Evolutionary conservation across 2,797 vertebrate species (phyloP), one percentile per base, ranked within the genome.

Genomic region (Fringilla coelebs): DNA sequence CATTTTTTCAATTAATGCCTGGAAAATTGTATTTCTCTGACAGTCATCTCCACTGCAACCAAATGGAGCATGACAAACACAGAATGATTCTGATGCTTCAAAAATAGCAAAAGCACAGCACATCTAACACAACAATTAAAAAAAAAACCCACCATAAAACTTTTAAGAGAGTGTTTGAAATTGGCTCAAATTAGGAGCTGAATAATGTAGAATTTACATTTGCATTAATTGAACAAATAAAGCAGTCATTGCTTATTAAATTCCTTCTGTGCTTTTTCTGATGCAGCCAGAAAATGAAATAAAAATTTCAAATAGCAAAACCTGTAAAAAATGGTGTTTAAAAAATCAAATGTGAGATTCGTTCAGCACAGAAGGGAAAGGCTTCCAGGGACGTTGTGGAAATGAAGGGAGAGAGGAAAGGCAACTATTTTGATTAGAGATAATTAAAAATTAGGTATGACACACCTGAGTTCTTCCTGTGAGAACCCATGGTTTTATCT

Each of bases 1-100:
- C 73, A 87, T 68, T 51, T 13, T 68, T 83, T 93, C 88, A 90
- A 91, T 89, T 80, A 93, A 85, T 51, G 66, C 54, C 75, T 92
- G 78, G 71, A 88, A 94, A 94, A 88, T 16, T 49, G n/a, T 78
- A 48, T 93, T 96, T 90, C 70, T 92, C 89, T 84, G 85, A 95
- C 91, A 93, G 77, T 70, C 88, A 90, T 89, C 92, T 95, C 75
- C 75, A 89, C 72, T 93, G 80, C 77, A 91, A 88, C 57, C 94
- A 90, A 94, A 74, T 46, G 78, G 48, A 94, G 72, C 86, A 91
- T 74, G 62, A 85, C 78, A 89, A 92, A 94, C 89, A 88, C 48
- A 70, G 63, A 74, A 77, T 19, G 31, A 81, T 79, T 94, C 68
- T 68, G 67, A 86, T 73, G 71, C 41, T 68, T 45, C 55, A 90